Percentiles rank a stretch among this genome's conserved stretches.
Evolutionary conservation across 2,113 vertebrate species (phyloP).

Genomic region (Serinus canaria): DNA sequence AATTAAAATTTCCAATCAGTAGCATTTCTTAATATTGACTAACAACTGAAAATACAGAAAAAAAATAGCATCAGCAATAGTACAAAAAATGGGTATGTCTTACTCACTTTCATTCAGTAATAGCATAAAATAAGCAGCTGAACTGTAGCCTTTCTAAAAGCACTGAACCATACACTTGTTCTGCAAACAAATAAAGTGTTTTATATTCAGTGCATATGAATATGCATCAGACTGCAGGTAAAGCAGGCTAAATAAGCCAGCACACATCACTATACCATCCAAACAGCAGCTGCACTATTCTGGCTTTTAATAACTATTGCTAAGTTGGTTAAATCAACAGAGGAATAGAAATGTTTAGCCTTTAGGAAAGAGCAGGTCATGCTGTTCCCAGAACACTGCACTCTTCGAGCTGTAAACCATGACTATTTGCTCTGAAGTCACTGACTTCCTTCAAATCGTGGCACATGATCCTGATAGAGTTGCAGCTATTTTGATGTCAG

Average conservation of each 20-base stretch:
- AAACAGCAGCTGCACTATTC: background rate
- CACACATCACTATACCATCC: background rate
- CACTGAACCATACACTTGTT: background rate
- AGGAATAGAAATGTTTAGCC: background rate
- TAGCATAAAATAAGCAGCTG: background rate
- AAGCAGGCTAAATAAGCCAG: background rate
- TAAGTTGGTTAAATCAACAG: background rate
- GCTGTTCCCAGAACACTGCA: background rate
- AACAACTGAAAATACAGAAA: background rate
- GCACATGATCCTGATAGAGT: rapidly evolving
- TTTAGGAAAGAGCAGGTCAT: background rate
- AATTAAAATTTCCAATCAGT: background rate
- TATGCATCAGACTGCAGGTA: background rate
- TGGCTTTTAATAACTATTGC: background rate
- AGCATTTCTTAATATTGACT: background rate
- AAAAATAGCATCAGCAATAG: background rate
- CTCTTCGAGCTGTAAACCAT: background rate
- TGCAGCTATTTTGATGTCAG: background rate
- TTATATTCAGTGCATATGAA: background rate
- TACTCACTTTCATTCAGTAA: background rate
- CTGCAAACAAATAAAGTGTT: background rate
- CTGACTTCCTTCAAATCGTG: background rate
- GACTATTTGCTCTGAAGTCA: background rate
- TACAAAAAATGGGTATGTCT: background rate
- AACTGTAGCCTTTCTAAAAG: background rate